A percentile compares a stretch with the other conserved stretches of the same genome.
These are phyloP conservation scores for Zaprionus inermis DNA, from an alignment of 1,140 invertebrate genomes.

Conservation along the genomic window DNA sequence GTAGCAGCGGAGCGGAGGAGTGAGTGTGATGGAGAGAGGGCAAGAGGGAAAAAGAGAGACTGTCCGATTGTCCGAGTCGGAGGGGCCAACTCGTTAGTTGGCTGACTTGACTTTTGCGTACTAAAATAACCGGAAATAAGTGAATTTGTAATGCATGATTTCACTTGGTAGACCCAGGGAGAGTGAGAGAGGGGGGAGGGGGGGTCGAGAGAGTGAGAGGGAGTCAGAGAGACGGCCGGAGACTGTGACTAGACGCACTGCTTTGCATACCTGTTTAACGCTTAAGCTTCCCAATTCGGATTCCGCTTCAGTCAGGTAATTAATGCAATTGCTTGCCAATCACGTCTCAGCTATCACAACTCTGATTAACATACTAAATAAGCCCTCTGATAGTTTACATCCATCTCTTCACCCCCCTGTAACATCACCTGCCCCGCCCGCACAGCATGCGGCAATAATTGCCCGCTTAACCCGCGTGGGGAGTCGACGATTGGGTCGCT, in stretches of 20 bases:
- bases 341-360: conserved; percentile 41
- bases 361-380: conserved; percentile 55
- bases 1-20: conserved; percentile 21
- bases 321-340: conserved; percentile 75
- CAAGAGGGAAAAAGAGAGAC: background rate
- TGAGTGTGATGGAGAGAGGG: background rate
- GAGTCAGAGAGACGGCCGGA: conserved; percentile 15
- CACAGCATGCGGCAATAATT: background rate
- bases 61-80: conserved; percentile 6
- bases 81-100: conserved; percentile 25
- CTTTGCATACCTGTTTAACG: conserved; percentile 27
- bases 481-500: background rate
- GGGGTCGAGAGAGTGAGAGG: background rate
- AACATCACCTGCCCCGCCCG: background rate
- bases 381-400: background rate
- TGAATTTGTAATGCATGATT: conserved; percentile 78
- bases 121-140: conserved; percentile 80
- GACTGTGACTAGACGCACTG: background rate
- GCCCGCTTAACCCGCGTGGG: background rate
- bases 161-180: conserved; percentile 38
- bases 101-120: conserved; percentile 76
- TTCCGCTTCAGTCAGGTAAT: conserved; percentile 46
- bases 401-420: background rate
- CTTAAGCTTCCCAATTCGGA: conserved; percentile 22
- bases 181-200: background rate